Evolutionary conservation across 2,113 vertebrate species (phyloP).

Genomic region (Columba livia): DNA sequence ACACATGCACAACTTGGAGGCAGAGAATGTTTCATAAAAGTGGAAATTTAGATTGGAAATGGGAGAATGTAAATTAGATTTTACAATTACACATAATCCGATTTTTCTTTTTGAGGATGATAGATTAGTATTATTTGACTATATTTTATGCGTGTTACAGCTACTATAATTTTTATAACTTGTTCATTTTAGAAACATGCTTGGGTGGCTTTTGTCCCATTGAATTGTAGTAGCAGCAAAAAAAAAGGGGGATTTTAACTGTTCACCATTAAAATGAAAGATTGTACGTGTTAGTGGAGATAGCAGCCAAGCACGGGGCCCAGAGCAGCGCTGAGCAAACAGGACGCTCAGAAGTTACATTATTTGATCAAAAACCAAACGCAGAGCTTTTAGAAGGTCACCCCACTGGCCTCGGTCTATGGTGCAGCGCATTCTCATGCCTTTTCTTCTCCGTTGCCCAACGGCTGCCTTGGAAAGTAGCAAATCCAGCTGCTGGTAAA

Average conservation of each 20-base stretch:
- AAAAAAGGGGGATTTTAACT: not conserved
- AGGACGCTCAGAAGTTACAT: not conserved
- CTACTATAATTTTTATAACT: slow-evolving; percentile 17
- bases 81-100: slow-evolving; percentile 53
- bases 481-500: not conserved
- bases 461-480: not conserved
- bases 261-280: not conserved
- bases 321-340: not conserved
- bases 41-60: slow-evolving; percentile 59
- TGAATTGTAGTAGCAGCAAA: not conserved
- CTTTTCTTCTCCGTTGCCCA: not conserved
- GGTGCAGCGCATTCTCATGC: not conserved
- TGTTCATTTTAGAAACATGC: not conserved
- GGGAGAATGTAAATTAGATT: slow-evolving; percentile 61
- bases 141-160: slow-evolving; percentile 55
- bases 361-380: not conserved
- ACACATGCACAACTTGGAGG: slow-evolving; percentile 53
- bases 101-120: slow-evolving; percentile 59
- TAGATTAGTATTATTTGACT: slow-evolving; percentile 33
- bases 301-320: not conserved
- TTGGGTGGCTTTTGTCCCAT: not conserved
- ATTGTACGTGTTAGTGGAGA: not conserved
- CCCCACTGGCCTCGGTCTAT: rapidly evolving
- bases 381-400: not conserved
- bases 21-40: slow-evolving; percentile 62